Evolutionary conservation across 2,888 invertebrate species (phyloP), one percentile per base, ranked within the genome.

Genomic region (Euplexia lucipara): DNA sequence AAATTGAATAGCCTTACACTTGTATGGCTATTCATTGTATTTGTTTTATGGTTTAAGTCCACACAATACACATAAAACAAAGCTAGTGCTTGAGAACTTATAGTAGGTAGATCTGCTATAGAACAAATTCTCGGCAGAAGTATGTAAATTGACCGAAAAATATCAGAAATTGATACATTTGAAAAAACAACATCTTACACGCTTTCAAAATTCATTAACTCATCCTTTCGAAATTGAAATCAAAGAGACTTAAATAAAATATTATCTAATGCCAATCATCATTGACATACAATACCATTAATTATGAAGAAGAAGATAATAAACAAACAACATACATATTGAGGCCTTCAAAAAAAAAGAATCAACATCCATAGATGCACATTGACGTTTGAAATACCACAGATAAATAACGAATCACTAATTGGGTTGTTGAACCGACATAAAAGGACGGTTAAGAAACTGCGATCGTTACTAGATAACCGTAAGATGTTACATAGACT

Each of bases 401-500:
- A 41, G 41, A 67, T 49, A 72, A 71, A 62, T 48, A 62, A 59
- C 14, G 22, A 37, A 59, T 56, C 49, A 42, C 49, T 70, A 67
- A 78, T 75, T 70, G 45, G 62, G 45, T 61, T 57, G 44, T 64
- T 71, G 42, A 66, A 53, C 52, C 39, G 14, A 49, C 45, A 48
- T 58, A 80, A 64, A 67, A 70, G 70, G 66, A 66, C 41, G 44
- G 57, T 51, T 47, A 74, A 48, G 57, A 70, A 70, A 58, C 62
- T 62, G 22, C 18, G 75, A 78, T 70, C 75, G 58, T 63, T 56
- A 57, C 56, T 45, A 60, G 70, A 70, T 81, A 78, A 70, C 70
- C 42, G 65, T 80, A 80, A 62, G 60, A 61, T 63, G 70, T 66
- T 62, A 57, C 78, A 59, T 65, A 41, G 45, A 52, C 62, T 54